phyloP scores from a whole-genome alignment of 2,797 vertebrate genomes.

The Heteromormyrus szaboi region DNA sequence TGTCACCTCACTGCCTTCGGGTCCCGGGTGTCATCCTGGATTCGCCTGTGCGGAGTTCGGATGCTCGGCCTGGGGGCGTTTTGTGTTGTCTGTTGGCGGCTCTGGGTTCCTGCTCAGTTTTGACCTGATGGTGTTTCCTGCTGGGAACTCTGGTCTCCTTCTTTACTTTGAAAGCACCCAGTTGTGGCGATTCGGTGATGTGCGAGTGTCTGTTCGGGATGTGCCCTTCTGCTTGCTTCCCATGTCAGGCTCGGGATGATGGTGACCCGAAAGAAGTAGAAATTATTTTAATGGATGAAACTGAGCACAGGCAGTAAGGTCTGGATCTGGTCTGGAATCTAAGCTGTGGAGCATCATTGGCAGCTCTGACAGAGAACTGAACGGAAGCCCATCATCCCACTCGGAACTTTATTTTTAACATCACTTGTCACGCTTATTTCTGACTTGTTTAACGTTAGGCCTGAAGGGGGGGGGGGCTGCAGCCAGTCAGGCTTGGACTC shows the following conservation, averaged over 20 bases:
- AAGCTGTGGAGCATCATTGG: background rate
- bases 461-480: background rate
- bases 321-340: background rate
- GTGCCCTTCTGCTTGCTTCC: background rate
- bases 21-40: background rate
- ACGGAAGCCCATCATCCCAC: background rate
- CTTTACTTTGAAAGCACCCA: background rate
- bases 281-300: background rate
- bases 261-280: background rate
- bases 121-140: background rate
- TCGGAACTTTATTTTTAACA: background rate
- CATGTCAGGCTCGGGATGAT: background rate
- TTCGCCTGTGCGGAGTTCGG: background rate
- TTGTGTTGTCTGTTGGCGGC: background rate
- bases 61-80: background rate
- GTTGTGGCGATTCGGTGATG: background rate
- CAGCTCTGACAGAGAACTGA: background rate
- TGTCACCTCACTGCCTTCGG: background rate
- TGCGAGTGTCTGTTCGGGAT: background rate
- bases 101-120: background rate
- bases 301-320: background rate
- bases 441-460: background rate
- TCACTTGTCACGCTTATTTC: background rate
- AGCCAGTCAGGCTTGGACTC: background rate
- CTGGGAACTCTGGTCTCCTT: background rate